A percentile compares a stretch with the other conserved stretches of the same genome.
These are phyloP conservation scores for Protomyctophum bolini DNA, from an alignment of 2,113 vertebrate genomes.

Conservation along the genomic window DNA sequence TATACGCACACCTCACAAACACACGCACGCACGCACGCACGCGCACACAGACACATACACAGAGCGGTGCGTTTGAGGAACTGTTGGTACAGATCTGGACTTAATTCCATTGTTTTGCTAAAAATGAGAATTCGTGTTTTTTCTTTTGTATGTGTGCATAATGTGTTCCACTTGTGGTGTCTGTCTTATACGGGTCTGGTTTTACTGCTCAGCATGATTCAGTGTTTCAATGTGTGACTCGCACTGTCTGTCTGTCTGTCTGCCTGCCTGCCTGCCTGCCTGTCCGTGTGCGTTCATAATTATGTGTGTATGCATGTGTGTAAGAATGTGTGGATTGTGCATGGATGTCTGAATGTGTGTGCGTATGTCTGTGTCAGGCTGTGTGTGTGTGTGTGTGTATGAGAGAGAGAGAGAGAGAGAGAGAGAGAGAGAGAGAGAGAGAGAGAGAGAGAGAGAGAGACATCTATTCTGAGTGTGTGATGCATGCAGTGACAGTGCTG, in stretches of 20 bases:
- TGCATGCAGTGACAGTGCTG: conserved; percentile 38
- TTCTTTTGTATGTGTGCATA: too few relatives aligned
- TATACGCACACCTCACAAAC: too few relatives aligned
- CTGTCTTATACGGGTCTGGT: neutral
- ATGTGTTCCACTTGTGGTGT: neutral
- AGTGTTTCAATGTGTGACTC: neutral
- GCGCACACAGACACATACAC: too few relatives aligned
- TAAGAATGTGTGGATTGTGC: neutral
- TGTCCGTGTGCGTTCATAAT: too few relatives aligned
- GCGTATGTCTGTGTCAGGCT: neutral
- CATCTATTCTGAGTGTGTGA: neutral
- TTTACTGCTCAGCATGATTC: conserved; percentile 34
- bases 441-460: neutral
- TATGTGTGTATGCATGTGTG: too few relatives aligned
- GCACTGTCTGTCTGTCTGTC: neutral
- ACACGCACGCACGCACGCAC: too few relatives aligned
- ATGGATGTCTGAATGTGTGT: too few relatives aligned
- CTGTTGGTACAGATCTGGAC: neutral
- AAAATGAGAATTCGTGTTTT: neutral
- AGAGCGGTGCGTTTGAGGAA: too few relatives aligned
- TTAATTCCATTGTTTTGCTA: conserved; percentile 5
- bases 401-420: neutral
- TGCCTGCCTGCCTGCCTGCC: neutral
- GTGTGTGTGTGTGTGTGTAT: neutral
- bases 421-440: conserved; percentile 17